Evolutionary conservation across 1,140 invertebrate genomes (phyloP), one percentile per base, ranked within the genome.

Genomic region (Bombus waltoni): DNA sequence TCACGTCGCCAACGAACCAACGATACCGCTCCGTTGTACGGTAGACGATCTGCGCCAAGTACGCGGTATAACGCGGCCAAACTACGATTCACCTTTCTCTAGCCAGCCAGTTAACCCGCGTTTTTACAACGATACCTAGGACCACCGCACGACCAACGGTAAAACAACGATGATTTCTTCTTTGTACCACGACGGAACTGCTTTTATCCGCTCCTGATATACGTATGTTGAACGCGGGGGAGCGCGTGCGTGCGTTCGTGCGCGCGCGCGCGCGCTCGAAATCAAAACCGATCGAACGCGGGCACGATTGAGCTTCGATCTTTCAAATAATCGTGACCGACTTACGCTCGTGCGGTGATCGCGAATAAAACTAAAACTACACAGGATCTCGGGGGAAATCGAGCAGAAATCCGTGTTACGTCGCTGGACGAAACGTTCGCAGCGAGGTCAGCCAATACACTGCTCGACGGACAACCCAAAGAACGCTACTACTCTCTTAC

Each of bases 371-470:
- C 32, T 35, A 38, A 53, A 66, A 53, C 9, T 40, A 10, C 28
- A n/a, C 28, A 5, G 40, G 2, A 72, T 72, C 13, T 10, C 8
- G 15, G 42, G 22, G 25, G 25, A 47, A 89, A 40, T 38, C 32
- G 74, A 80, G 25, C n/a, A 42, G 76, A 73, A 28, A 35, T 76
- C 11, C 42, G 6, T 65, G 13, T 42, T 28, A 11, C 38, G 38
- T 9, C 13, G 40, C 15, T 47, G 2, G 0, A 9, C 65, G 75
- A 80, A 83, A 74, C 91, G 92, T 92, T 92, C 94, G 89, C 88
- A 88, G 85, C 89, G 86, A 92, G 87, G 89, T 93, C 92, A 89
- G 89, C 83, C 89, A 91, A 90, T 91, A 92, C 91, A 94, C 94
- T 94, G 92, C 86, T 81, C 68, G 85, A 83, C 57, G 78, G 66